Conservation (phyloP, 2,113 vertebrate genomes). For the Corydoras sp. region DNA sequence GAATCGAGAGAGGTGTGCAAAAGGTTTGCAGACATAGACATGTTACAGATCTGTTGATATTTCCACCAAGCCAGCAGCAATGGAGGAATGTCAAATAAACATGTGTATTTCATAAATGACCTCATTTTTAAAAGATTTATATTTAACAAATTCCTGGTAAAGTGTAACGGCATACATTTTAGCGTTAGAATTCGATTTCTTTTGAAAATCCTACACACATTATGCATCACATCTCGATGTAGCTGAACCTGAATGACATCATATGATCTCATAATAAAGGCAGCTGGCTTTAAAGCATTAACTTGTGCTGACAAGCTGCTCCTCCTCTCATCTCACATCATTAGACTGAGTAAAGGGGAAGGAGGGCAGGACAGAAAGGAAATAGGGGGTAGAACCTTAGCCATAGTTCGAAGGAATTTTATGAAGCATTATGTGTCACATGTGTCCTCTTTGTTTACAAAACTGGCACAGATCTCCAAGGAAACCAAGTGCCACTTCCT, state of each 20-base stretch:
- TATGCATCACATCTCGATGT: neutral
- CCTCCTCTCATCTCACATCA: conserved; percentile 23
- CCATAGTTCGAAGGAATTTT: conserved; percentile 14
- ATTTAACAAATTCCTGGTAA: neutral
- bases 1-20: neutral
- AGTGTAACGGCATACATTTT: neutral
- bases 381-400: neutral
- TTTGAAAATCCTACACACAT: neutral
- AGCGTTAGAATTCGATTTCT: neutral
- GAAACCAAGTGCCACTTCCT: conserved; percentile 54
- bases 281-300: conserved; percentile 55
- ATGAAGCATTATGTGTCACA: neutral
- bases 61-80: neutral
- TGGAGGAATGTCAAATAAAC: neutral
- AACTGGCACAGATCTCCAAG: conserved; percentile 34
- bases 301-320: conserved; percentile 63
- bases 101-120: neutral
- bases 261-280: conserved; percentile 71
- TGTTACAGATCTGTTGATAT: neutral
- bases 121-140: neutral
- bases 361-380: conserved; percentile 1
- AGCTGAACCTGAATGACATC: conserved; percentile 60
- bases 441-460: conserved; percentile 39
- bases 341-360: conserved; percentile 7
- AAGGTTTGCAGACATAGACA: neutral